Conservation (phyloP, 2,888 invertebrate species). For the Mythimna albipuncta region DNA sequence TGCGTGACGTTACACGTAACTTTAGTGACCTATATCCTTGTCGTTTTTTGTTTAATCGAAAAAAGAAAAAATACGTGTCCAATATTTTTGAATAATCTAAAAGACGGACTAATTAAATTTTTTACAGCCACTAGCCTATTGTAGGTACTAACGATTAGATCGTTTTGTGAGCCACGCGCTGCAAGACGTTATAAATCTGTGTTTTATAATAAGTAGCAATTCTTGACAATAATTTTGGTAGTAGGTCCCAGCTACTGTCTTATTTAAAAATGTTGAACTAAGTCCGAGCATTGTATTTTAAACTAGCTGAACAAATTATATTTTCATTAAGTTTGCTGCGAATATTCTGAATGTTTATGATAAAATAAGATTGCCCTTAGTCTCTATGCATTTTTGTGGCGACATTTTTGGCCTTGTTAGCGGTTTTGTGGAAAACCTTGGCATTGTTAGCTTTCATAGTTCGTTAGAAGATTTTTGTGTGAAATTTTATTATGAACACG, state of each 20-base stretch:
- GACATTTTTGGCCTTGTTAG: conserved; percentile 48
- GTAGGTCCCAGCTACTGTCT: neutral
- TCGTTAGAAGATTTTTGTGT: conserved; percentile 43
- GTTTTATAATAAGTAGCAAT: no score
- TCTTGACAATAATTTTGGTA: no score
- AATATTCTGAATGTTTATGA: conserved; percentile 68
- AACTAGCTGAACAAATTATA: conserved; percentile 69
- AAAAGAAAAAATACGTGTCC: no score
- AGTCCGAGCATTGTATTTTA: conserved; percentile 14
- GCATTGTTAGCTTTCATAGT: conserved; percentile 27
- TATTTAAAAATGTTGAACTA: conserved; percentile 8
- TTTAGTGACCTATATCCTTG: no score
- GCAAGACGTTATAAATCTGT: no score
- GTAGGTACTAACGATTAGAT: no score
- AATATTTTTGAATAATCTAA: no score
- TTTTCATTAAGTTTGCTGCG: conserved; percentile 62
- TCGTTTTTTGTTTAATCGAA: no score
- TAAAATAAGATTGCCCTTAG: conserved; percentile 68
- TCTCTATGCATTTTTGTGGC: conserved; percentile 63
- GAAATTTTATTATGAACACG: conserved; percentile 16
- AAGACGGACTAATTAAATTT: no score
- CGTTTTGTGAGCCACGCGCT: no score
- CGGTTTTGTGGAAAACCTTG: conserved; percentile 29
- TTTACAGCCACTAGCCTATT: no score
- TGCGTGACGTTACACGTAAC: no score